Conservation (phyloP, 2,113 vertebrate genomes). For the Eolophus roseicapilla region DNA sequence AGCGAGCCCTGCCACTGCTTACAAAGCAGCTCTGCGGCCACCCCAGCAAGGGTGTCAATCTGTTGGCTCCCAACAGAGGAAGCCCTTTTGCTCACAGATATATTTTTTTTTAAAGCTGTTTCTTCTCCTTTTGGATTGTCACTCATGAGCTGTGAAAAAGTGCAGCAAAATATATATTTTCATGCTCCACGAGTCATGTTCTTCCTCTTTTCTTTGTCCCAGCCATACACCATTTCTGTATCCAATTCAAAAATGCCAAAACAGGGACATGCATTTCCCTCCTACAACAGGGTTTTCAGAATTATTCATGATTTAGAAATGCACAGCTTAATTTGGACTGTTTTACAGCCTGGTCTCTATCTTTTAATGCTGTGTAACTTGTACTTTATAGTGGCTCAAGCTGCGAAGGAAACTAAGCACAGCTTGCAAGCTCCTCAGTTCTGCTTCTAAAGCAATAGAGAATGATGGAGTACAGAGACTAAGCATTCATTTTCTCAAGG, state of each 20-base stretch:
- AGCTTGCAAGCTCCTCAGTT: conserved; percentile 38
- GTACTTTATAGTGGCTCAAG: conserved; percentile 28
- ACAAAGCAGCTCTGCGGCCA: not conserved
- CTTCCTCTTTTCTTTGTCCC: conserved; percentile 17
- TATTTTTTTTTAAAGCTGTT: not conserved
- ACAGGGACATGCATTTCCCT: not conserved
- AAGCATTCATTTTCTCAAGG: conserved; percentile 11
- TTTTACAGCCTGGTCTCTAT: conserved; percentile 6
- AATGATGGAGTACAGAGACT: conserved; percentile 16
- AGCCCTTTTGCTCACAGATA: not conserved
- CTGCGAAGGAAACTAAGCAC: conserved; percentile 26
- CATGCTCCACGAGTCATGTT: not conserved
- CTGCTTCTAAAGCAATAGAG: conserved; percentile 20
- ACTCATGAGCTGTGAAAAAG: not conserved
- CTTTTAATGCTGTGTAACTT: conserved; percentile 22
- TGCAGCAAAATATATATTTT: not conserved
- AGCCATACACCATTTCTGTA: fast-evolving
- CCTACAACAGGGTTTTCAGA: not conserved
- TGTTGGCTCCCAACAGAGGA: not conserved
- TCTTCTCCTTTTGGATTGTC: not conserved
- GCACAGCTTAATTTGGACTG: conserved; percentile 20
- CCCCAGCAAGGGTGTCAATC: not conserved
- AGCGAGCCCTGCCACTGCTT: not conserved
- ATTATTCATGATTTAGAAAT: conserved; percentile 46
- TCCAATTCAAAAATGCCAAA: not conserved